phyloP scores from a whole-genome alignment of 2,888 invertebrate species.

The Drosophila stalkeri region DNA sequence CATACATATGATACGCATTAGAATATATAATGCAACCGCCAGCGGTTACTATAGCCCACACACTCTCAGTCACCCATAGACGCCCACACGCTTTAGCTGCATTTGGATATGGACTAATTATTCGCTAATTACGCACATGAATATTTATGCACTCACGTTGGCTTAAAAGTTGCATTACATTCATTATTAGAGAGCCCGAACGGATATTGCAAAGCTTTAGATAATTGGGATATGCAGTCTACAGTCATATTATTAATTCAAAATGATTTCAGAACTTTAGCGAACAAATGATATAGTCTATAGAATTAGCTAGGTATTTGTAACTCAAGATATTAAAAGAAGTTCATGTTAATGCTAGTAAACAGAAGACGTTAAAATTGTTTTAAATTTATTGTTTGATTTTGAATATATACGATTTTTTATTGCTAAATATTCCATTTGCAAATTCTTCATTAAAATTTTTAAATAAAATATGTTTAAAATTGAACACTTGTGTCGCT shows the following conservation, averaged over 20 bases:
- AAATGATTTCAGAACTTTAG: background rate
- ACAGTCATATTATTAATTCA: background rate
- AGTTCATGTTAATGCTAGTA: no score
- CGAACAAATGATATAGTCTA: background rate
- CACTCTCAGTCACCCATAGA: background rate
- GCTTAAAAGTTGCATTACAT: background rate
- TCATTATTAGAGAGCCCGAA: background rate
- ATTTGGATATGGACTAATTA: conserved; percentile 37
- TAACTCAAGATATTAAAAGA: no score
- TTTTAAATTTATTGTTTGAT: no score
- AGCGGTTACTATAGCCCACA: background rate
- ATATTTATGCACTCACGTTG: conserved; percentile 12
- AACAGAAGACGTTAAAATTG: no score
- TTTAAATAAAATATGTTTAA: no score
- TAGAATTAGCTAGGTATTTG: no score
- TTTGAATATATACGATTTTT: no score
- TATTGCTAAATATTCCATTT: no score
- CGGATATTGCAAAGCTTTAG: background rate
- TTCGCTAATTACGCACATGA: conserved; percentile 19
- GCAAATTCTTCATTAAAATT: no score
- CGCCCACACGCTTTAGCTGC: background rate
- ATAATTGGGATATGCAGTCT: background rate
- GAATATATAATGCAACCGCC: conserved; percentile 54
- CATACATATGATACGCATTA: conserved; percentile 30
- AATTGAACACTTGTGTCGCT: no score